These are phyloP conservation scores for Atrichornis clamosus DNA, from an alignment of 2,113 vertebrate species.

Conservation along the genomic window DNA sequence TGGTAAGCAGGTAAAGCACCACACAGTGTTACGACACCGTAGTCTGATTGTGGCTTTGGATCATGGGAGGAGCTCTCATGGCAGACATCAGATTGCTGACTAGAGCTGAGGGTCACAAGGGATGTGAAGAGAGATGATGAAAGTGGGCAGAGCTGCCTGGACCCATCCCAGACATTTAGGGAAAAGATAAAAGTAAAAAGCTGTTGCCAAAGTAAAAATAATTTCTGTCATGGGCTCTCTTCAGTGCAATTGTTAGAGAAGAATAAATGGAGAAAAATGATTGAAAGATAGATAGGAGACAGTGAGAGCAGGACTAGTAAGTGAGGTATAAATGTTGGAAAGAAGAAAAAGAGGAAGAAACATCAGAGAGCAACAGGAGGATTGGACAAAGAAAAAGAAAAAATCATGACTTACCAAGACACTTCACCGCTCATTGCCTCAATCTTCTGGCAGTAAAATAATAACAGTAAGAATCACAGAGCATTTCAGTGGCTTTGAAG, in stretches of 20 bases:
- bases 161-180: slow-evolving; percentile 18
- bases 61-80: slow-evolving; percentile 16
- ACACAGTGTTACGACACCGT: not conserved
- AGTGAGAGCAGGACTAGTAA: not conserved
- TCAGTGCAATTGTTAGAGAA: not conserved
- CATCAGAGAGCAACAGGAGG: not conserved
- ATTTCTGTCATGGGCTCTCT: not conserved
- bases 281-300: not conserved
- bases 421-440: not conserved
- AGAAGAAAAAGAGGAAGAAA: slow-evolving; percentile 14
- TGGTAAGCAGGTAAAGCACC: not conserved
- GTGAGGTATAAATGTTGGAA: not conserved
- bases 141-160: slow-evolving; percentile 22
- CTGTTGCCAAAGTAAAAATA: slow-evolving; percentile 18
- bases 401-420: not conserved
- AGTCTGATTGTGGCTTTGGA: not conserved
- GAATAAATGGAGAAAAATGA: slow-evolving; percentile 28
- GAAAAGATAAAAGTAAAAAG: slow-evolving; percentile 40
- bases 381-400: not conserved
- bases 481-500: not conserved
- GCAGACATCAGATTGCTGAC: slow-evolving; percentile 29
- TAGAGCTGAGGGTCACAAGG: not conserved
- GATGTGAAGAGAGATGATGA: not conserved
- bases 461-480: not conserved
- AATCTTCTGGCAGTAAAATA: slow-evolving; percentile 5